phyloP scores from a whole-genome alignment of 2,888 invertebrate species.

The Orthosia incerta region DNA sequence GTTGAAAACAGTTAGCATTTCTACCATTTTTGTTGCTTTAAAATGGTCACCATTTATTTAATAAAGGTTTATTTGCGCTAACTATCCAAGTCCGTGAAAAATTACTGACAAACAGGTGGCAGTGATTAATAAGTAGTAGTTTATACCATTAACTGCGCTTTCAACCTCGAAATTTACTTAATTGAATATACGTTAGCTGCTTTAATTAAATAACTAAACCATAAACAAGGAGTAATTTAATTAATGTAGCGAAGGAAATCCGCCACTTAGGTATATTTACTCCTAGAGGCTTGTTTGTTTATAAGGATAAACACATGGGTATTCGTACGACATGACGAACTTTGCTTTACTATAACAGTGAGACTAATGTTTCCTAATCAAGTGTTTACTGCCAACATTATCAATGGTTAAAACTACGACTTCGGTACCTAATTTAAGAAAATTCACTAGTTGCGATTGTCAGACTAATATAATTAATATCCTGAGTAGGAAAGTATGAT shows the following conservation, averaged over 20 bases:
- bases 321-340: conserved; percentile 6
- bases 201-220: conserved; percentile 59
- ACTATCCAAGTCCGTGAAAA: conserved; percentile 15
- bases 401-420: not conserved
- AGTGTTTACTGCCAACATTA: not conserved
- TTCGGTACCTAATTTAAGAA: not conserved
- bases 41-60: not conserved
- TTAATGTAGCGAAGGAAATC: conserved; percentile 62
- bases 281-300: conserved; percentile 47
- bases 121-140: conserved; percentile 21
- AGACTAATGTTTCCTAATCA: not conserved
- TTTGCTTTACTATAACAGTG: conserved; percentile 1
- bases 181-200: conserved; percentile 40
- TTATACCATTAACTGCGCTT: conserved; percentile 38
- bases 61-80: conserved; percentile 5
- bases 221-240: conserved; percentile 62
- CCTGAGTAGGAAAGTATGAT: not conserved
- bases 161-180: conserved; percentile 36
- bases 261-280: conserved; percentile 52
- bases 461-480: not conserved
- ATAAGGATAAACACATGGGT: conserved; percentile 38
- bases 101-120: conserved; percentile 23
- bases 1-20: not conserved
- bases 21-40: not conserved
- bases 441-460: not conserved